Conservation (phyloP, 2,888 invertebrate genomes). For the Noctua fimbriata region DNA sequence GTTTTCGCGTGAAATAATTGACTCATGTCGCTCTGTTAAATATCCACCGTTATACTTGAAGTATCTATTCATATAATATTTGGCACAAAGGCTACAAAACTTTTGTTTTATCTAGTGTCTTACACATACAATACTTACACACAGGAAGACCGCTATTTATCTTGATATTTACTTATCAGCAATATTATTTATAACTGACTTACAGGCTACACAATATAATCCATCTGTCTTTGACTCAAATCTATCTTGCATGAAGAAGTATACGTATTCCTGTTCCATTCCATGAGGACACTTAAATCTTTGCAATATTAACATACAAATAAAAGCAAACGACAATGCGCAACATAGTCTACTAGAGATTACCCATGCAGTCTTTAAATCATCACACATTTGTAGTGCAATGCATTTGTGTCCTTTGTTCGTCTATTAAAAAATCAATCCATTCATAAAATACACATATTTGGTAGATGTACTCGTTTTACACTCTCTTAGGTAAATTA, state of each 20-base stretch:
- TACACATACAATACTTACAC: background rate
- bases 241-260: background rate
- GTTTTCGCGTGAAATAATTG: conserved; percentile 18
- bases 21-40: background rate
- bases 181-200: conserved; percentile 4
- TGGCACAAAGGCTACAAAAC: conserved; percentile 45
- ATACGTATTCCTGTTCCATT: conserved; percentile 6
- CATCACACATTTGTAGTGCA: conserved; percentile 39
- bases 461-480: background rate
- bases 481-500: background rate
- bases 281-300: background rate
- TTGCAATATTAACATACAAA: conserved; percentile 10
- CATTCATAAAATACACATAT: conserved; percentile 1
- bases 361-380: conserved; percentile 51
- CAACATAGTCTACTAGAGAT: conserved; percentile 39
- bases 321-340: background rate
- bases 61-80: conserved; percentile 19
- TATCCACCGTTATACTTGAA: background rate
- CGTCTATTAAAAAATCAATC: background rate
- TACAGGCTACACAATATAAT: conserved; percentile 21
- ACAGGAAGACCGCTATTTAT: conserved; percentile 28
- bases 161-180: conserved; percentile 11
- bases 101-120: conserved; percentile 20
- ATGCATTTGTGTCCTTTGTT: conserved; percentile 11
- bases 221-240: conserved; percentile 25